Evolutionary conservation across 2,888 invertebrate genomes (phyloP), one percentile per base, ranked within the genome.

Genomic region (Tipula confusa): DNA sequence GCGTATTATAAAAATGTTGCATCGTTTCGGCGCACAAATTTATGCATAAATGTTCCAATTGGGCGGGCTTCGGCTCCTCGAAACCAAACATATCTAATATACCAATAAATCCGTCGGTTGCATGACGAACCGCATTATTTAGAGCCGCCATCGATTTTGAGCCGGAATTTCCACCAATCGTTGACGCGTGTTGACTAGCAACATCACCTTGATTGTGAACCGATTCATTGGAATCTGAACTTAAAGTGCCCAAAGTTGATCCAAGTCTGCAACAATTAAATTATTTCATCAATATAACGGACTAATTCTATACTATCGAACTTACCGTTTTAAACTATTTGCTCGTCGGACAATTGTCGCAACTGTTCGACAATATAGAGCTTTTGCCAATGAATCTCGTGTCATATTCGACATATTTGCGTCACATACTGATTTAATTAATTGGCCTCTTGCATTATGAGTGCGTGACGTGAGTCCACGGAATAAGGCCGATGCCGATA

Each of bases 1-100:
- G 97, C 83, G 97, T 98, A 90, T 97, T 98, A 91, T 98, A 98
- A 90, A 97, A 98, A 90, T 98, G 98, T 89, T 98, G 98, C 96
- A 98, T 97, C 36, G 97, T 97, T 91, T 98, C 98, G 0, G 98
- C 97, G 90, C 97, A 97, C 85, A 98, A 91, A 90, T 98, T 98
- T 87, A 97, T 97, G 90, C 98, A 98, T 84, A 98, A 91, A 89
- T 98, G 98, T 89, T 98, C 98, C 86, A 98, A 91, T 86, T 96
- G 96, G 86, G 96, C 95, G 0, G 96, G 96, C 89, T 95, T 95
- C 33, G 96, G 95, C 88, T 97, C 96, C 91, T 98, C 97, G 90
- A 98, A 98, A 4, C 98, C 98, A 90, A 98, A 98, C 97, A 98
- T 97, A 89, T 98, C 98, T 84, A 98, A 91, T 87, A 98, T 97